Percentiles rank a stretch among this genome's conserved stretches.
phyloP scores from a whole-genome alignment of 2,113 vertebrate genomes.

The Chauna torquata region DNA sequence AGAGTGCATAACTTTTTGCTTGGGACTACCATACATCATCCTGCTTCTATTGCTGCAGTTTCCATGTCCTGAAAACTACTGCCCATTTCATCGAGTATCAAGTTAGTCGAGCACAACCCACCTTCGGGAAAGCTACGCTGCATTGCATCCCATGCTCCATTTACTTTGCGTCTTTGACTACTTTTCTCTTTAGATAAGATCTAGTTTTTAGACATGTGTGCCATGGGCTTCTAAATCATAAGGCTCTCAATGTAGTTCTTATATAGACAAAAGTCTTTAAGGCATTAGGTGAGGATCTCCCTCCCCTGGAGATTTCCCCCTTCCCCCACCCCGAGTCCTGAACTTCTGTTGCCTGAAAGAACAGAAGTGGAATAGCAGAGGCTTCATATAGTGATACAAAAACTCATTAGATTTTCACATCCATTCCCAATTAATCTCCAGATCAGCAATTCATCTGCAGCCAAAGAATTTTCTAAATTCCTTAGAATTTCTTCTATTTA shows the following conservation, averaged over 20 bases:
- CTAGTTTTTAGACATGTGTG: background rate
- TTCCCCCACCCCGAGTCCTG: background rate
- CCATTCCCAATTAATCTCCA: background rate
- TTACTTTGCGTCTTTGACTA: background rate
- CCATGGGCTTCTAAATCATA: background rate
- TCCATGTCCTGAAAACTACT: background rate
- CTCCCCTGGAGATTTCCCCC: background rate
- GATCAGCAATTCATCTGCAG: background rate
- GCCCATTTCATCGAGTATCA: rapidly evolving
- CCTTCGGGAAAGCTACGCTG: background rate
- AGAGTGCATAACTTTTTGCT: background rate
- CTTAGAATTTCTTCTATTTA: background rate
- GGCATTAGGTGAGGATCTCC: background rate
- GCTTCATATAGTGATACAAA: background rate
- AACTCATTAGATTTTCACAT: background rate
- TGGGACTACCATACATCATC: background rate
- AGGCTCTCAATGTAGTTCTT: background rate
- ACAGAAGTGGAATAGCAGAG: background rate
- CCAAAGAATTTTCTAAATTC: background rate
- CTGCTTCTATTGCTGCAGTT: background rate
- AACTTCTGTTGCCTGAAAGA: background rate
- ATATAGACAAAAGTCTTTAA: background rate
- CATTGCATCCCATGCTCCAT: background rate
- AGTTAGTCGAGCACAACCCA: background rate
- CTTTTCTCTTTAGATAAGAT: background rate